Base-by-base conservation (phyloP, 1,140 invertebrate genomes). In the Vollenhovia emeryi region DNA sequence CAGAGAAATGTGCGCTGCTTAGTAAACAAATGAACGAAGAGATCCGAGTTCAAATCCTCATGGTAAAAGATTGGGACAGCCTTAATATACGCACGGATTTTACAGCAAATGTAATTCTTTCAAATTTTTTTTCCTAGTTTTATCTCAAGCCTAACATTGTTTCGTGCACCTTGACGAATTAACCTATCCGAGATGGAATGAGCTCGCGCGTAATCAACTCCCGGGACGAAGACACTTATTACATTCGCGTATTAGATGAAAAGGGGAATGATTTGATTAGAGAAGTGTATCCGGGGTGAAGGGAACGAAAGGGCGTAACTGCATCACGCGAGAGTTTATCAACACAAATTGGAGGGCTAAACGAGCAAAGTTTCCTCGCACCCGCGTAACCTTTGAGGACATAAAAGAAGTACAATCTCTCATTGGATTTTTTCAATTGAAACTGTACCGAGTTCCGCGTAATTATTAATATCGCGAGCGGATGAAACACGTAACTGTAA, bases 241-340 rank as follows among this genome's bases (percentile, higher is more conserved):
- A 87, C 76, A 60, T 50, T 84, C 24, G 50, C 27, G 60, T 86
- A 89, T 90, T 87, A 80, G 86, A 43, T 71, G 86, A 85, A 83
- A 82, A 66, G 52, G 78, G 78, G 71, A 84, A 43, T 89, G 73
- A 89, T 90, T 90, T 68, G 89, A 89, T 89, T 89, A 89, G 66
- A 40, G 60, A 64, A 84, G 66, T 66, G 55, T 87, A 60, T 78
- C 33, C 66, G 18, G 27, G 75, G 13, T 75, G 82, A 15, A 50
- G 85, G 64, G 57, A 87, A 15, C 24, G 48, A 13, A 57, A 80
- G 50, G 78, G 78, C 45, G 52, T 85, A 89, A 90, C 21, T 75
- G 50, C 59, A 75, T 90, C 80, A 87, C 62, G 74, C 76, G 60
- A 83, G 78, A 86, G 89, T 89, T 90, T 84, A 87, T 90, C 88